phyloP scores from a whole-genome alignment of 2,113 vertebrate genomes.

The Oceanites oceanicus region DNA sequence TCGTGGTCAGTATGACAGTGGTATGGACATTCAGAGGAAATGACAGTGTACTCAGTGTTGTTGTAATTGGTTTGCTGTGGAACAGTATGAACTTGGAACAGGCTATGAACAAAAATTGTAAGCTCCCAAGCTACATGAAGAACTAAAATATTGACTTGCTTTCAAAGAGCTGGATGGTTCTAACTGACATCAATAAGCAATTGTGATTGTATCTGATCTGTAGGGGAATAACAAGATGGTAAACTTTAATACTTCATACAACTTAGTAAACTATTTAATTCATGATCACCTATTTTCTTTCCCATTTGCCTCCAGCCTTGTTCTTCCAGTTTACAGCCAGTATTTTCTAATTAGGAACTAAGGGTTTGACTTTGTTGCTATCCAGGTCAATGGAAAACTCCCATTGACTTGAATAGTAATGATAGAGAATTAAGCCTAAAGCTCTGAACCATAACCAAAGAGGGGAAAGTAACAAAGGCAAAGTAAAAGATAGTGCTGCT shows the following conservation, averaged over 20 bases:
- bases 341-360: not conserved
- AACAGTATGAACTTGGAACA: not conserved
- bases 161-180: not conserved
- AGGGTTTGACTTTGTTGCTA: not conserved
- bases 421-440: not conserved
- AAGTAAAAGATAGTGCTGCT: not conserved
- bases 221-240: not conserved
- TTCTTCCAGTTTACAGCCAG: not conserved
- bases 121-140: not conserved
- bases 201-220: not conserved
- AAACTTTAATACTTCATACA: not conserved
- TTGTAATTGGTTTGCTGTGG: not conserved
- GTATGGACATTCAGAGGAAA: not conserved
- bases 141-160: not conserved
- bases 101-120: not conserved
- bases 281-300: not conserved
- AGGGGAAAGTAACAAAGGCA: not conserved
- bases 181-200: not conserved
- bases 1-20: not conserved
- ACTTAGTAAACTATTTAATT: not conserved
- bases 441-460: not conserved
- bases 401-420: not conserved
- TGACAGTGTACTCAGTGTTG: not conserved
- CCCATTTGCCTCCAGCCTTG: not conserved
- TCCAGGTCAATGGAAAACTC: slow-evolving; percentile 25